Evolutionary conservation across 2,113 vertebrate genomes (phyloP).

Genomic region (Pterophyllum scalare): DNA sequence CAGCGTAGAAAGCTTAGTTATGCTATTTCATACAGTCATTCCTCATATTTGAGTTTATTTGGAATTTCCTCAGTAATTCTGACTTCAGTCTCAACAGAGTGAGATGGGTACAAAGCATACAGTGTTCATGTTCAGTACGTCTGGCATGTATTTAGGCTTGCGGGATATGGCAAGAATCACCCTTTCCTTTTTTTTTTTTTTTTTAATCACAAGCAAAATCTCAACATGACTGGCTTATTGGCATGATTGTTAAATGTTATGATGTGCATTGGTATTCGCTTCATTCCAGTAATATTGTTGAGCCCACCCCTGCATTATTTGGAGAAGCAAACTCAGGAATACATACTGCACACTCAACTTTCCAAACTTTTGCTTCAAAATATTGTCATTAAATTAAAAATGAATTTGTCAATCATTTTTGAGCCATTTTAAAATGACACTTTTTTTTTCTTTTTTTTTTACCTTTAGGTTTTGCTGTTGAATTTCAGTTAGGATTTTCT

Average conservation of each 20-base stretch:
- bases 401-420: conserved; percentile 26
- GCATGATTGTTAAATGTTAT: conserved; percentile 68
- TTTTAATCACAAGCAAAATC: conserved; percentile 17
- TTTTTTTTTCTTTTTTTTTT: conserved; percentile 1
- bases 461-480: conserved; percentile 28
- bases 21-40: conserved; percentile 60
- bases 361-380: conserved; percentile 65
- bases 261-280: conserved; percentile 48
- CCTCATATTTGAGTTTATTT: conserved; percentile 42
- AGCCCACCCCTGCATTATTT: conserved; percentile 59
- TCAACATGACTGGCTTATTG: conserved; percentile 28
- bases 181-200: neutral
- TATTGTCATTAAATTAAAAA: conserved; percentile 34
- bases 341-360: conserved; percentile 71
- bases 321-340: conserved; percentile 81
- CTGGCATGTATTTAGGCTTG: conserved; percentile 11
- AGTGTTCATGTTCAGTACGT: conserved; percentile 25
- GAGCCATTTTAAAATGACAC: conserved; percentile 23
- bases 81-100: conserved; percentile 54
- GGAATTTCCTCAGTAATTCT: conserved; percentile 44
- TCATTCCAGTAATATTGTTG: conserved; percentile 49
- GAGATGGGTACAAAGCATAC: conserved; percentile 19
- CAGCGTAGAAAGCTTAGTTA: conserved; percentile 73
- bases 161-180: neutral
- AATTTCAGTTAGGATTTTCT: conserved; percentile 31